Evolutionary conservation across 2,113 vertebrate genomes (phyloP).

Genomic region (Oostethus manadensis): DNA sequence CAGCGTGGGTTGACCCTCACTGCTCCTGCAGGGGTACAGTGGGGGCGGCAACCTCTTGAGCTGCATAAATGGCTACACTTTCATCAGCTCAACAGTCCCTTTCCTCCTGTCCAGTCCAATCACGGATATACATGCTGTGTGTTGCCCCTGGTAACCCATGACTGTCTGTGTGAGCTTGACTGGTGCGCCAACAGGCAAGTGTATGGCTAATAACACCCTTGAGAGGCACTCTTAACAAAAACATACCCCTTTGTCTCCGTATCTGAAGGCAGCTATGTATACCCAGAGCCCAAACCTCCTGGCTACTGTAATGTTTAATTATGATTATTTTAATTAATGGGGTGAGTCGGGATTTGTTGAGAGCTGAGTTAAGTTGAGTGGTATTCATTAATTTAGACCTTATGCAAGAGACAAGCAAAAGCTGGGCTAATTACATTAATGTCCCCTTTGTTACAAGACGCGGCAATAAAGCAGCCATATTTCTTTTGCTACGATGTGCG

Average conservation of each 20-base stretch:
- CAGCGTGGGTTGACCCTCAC: slow-evolving; percentile 39
- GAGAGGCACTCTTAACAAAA: slow-evolving; percentile 48
- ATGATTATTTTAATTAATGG: slow-evolving; percentile 56
- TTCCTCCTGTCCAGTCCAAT: slow-evolving; percentile 52
- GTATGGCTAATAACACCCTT: slow-evolving; percentile 52
- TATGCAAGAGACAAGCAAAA: slow-evolving; percentile 41
- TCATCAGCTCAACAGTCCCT: slow-evolving; percentile 49
- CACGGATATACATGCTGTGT: slow-evolving; percentile 42
- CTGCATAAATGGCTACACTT: slow-evolving; percentile 44
- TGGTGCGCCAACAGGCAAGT: slow-evolving; percentile 36
- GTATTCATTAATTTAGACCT: slow-evolving; percentile 49
- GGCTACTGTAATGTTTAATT: slow-evolving; percentile 61
- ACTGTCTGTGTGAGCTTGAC: slow-evolving; percentile 34
- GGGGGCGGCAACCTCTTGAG: slow-evolving; percentile 38
- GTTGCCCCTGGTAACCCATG: slow-evolving; percentile 51
- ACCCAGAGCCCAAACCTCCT: slow-evolving; percentile 36
- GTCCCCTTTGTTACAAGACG: slow-evolving; percentile 16
- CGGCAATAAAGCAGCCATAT: neutral
- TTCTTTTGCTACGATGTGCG: neutral
- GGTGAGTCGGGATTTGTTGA: slow-evolving; percentile 31
- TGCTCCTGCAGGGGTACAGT: slow-evolving; percentile 27
- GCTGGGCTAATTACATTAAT: slow-evolving; percentile 37
- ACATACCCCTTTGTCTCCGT: slow-evolving; percentile 40
- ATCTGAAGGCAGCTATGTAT: slow-evolving; percentile 31
- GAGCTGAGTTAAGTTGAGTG: slow-evolving; percentile 37